Base-by-base conservation (phyloP, 2,888 invertebrate species). In the Epinotia nisella region DNA sequence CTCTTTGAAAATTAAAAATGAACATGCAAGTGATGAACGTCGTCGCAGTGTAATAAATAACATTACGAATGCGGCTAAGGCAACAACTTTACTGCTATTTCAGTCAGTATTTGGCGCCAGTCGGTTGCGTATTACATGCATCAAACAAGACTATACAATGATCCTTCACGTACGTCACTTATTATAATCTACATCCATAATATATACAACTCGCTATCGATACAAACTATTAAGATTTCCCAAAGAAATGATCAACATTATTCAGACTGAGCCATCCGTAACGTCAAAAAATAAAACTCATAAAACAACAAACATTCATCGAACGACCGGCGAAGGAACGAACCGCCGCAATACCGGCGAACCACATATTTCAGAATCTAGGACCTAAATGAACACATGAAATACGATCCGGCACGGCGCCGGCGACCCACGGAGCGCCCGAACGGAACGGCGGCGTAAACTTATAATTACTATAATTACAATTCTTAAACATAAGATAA, bases 351-450 rank as follows among this genome's bases (percentile, higher is more conserved):
- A 83, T 82, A 78, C 84, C 84, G 85, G 86, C 86, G 83, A 86
- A 83, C 84, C 86, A 83, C 87, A 90, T 89, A 90, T 90, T 90
- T 89, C 91, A 87, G 87, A 91, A 87, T 88, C 91, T 92, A 91
- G 86, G 83, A 92, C 88, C 92, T 92, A 92, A 92, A 91, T 93
- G 93, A 93, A 93, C 93, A 93, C 93, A 93, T 91, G 91, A 91
- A 91, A 91, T 90, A 92, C 91, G 87, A 87, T 87, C 87, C 87
- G 87, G 82, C 88, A 80, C 86, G 84, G 84, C 85, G 86, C 86
- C 81, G 82, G 78, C 80, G 76, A 76, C 80, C 78, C 78, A 81
- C 83, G 77, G 77, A 78, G 80, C 87, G 84, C 86, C 80, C 85
- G 77, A 81, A 81, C 84, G 81, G 80, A 85, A 81, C 88, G 87